These are phyloP conservation scores for Dipodomys merriami DNA, from an alignment of 2,113 vertebrate species.

Conservation along the genomic window DNA sequence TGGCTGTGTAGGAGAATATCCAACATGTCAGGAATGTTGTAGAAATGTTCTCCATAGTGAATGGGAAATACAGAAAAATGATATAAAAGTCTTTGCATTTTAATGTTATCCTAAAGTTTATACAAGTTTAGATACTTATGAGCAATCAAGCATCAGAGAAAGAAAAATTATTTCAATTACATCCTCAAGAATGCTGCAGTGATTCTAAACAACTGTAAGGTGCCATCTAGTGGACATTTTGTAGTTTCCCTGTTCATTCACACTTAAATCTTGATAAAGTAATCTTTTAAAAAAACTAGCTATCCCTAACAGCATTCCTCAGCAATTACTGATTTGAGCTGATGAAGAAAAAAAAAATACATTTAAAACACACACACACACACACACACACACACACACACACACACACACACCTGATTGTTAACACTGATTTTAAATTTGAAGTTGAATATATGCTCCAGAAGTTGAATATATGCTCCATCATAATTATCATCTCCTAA, in stretches of 20 bases:
- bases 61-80: not conserved
- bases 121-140: conserved; percentile 45
- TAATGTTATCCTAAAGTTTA: conserved; percentile 26
- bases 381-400: not conserved
- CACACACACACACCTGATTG: not conserved
- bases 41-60: not conserved
- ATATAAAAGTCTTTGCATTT: not conserved
- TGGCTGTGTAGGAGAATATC: not conserved
- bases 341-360: not conserved
- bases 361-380: not conserved
- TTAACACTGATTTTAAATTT: conserved; percentile 56
- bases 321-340: conserved; percentile 30
- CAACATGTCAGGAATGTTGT: not conserved
- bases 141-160: conserved; percentile 1
- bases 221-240: conserved; percentile 86
- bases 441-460: conserved; percentile 14
- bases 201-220: conserved; percentile 78
- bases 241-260: conserved; percentile 45
- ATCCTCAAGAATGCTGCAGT: conserved; percentile 6
- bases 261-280: not conserved
- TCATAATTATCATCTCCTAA: conserved; percentile 16
- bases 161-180: not conserved
- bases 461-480: conserved; percentile 14
- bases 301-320: not conserved
- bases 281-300: not conserved